Base-by-base conservation (phyloP, 92 coral and sea anemone genomes). In the Plumapathes pennacea region DNA sequence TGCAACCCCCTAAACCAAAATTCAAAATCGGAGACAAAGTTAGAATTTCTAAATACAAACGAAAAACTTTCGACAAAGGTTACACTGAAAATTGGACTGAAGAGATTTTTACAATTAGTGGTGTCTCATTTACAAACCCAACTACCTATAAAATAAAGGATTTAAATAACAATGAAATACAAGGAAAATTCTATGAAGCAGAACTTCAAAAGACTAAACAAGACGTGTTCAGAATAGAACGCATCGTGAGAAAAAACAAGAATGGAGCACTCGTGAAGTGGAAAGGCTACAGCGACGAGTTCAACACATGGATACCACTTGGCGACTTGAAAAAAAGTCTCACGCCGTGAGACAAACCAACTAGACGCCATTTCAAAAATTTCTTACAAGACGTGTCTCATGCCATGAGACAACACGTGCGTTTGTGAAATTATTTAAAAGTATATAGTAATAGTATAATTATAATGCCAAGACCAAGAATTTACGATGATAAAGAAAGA, bases 11-110 rank as follows among this genome's bases (percentile, higher is more conserved):
- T 8, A 73, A 73, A 66, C 74, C 81, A 6, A 73, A 64, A 54
- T 73, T 73, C 23, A 64, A 73, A 54, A 19, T 73, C 20, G 76
- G 65, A 40, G 75, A 73, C 42, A 64, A 73, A 48, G 81, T 73
- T 39, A 25, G 75, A 22, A 65, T 73, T 51, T 12, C 31, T 23
- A 73, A 73, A 36, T 73, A 73, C 32, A 73, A 73, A 44, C 54
- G 81, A 12, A 39, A 73, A n/a, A 44, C 65, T 12, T 73, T 73
- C 38, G 63, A 73, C 26, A 73, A 64, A 36, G 81, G 81, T 1
- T 69, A 69, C 25, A 48, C 71, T 0, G 57, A 57, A 22, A 62
- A 62, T 17, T 62, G 58, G 70, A 62, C 66, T 15, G 74, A 67
- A 56, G 74, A 67, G 27, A 26, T 67, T n/a, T n/a, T 2, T 67